Evolutionary conservation across 1,140 invertebrate species (phyloP).

Genomic region (Rhagoletis zephyria): DNA sequence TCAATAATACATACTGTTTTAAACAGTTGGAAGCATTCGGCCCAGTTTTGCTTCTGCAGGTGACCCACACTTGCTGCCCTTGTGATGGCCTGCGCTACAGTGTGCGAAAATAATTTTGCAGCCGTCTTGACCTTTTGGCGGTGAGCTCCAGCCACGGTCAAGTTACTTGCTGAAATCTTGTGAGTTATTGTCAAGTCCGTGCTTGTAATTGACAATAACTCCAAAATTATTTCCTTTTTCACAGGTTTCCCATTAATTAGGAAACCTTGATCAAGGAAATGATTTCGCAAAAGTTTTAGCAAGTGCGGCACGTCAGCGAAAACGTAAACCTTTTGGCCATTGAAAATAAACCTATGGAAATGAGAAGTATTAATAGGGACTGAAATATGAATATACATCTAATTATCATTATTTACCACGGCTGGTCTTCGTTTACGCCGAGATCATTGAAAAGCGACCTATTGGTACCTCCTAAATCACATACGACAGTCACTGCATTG

Average conservation of each 20-base stretch:
- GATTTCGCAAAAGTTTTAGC: neutral
- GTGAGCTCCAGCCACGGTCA: neutral
- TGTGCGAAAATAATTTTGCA: conserved; percentile 15
- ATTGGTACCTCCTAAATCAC: conserved; percentile 2
- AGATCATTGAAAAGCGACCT: conserved; percentile 5
- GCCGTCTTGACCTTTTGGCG: neutral
- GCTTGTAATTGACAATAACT: neutral
- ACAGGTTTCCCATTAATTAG: conserved; percentile 34
- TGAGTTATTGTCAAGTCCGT: neutral
- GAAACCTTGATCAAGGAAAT: neutral
- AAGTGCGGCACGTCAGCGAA: conserved; percentile 8
- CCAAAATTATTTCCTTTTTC: conserved; percentile 4
- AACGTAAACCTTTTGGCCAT: conserved; percentile 2
- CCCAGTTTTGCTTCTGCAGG: conserved; percentile 19
- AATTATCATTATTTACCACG: neutral
- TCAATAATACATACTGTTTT: conserved; percentile 22
- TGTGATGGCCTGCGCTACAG: conserved; percentile 14
- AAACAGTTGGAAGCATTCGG: conserved; percentile 19
- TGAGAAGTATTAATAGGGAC: neutral
- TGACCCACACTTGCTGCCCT: conserved; percentile 5
- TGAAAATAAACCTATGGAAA: conserved; percentile 13
- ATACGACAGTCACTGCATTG: neutral
- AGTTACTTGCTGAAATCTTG: conserved; percentile 12
- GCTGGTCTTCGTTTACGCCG: neutral
- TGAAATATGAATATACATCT: neutral